phyloP scores from a whole-genome alignment of 2,113 vertebrate genomes.

The Copsychus sechellarum region DNA sequence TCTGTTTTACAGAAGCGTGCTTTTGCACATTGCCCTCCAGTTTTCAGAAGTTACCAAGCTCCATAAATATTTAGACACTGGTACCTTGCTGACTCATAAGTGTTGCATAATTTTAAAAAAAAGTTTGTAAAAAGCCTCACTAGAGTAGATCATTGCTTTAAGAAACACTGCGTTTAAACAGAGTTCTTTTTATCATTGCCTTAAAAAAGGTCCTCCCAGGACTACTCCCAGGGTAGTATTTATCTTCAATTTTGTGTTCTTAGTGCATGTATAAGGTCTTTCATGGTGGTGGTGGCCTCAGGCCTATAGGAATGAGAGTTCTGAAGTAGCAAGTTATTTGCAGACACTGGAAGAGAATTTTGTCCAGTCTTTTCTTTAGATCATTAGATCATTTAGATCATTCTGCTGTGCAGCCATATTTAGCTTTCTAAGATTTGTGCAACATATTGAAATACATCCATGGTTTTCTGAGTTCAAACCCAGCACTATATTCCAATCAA shows the following conservation, averaged over 20 bases:
- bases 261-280: not conserved
- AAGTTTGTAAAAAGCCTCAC: not conserved
- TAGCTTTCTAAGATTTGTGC: not conserved
- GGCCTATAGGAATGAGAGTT: not conserved
- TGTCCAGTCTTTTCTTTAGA: not conserved
- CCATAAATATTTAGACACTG: constrained; percentile 42
- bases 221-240: not conserved
- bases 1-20: constrained; percentile 5
- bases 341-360: not conserved
- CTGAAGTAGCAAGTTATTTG: not conserved
- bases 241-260: constrained; percentile 17
- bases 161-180: not conserved
- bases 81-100: constrained; percentile 41
- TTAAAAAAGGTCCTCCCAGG: not conserved
- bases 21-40: constrained; percentile 1
- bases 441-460: not conserved
- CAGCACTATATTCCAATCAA: not conserved
- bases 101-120: constrained; percentile 3
- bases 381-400: too few species aligned
- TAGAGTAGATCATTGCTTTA: not conserved
- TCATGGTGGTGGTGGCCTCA: not conserved
- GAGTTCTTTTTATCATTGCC: not conserved
- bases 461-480: not conserved
- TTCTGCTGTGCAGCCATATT: not conserved
- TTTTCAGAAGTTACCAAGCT: constrained; percentile 19